phyloP scores from a whole-genome alignment of 2,888 invertebrate species.

The Gymnocheta viridis region DNA sequence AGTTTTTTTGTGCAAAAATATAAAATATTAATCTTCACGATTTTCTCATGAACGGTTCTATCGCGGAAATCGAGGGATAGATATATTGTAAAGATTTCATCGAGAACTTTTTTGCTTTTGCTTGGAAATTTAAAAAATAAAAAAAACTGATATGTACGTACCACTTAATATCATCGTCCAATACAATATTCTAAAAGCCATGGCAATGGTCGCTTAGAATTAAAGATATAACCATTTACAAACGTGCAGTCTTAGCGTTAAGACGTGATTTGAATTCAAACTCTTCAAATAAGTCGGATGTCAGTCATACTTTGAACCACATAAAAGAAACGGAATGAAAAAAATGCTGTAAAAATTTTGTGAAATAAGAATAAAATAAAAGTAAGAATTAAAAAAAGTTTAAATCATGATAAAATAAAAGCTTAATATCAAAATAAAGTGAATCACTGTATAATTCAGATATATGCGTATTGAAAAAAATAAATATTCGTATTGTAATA shows the following conservation, averaged over 20 bases:
- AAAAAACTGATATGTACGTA: constrained; percentile 1
- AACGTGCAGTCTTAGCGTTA: constrained; percentile 6
- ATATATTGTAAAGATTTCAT: too few relatives aligned
- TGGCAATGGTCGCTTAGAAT: constrained; percentile 15
- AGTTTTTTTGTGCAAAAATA: too few relatives aligned
- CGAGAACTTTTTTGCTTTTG: constrained; percentile 2
- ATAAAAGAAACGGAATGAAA: neutral
- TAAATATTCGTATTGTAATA: too few relatives aligned
- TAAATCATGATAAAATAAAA: constrained; percentile 35
- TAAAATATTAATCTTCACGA: too few relatives aligned
- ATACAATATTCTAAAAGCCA: constrained; percentile 9
- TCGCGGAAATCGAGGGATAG: too few relatives aligned
- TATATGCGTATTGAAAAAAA: neutral
- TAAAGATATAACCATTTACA: constrained; percentile 32
- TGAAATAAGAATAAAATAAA: constrained; percentile 17
- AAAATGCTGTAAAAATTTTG: constrained; percentile 18
- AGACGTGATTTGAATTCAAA: constrained; percentile 57
- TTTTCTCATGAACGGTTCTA: too few relatives aligned
- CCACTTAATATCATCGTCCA: constrained; percentile 1
- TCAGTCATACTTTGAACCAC: constrained; percentile 21
- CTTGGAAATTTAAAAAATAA: constrained; percentile 8
- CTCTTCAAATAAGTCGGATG: constrained; percentile 8
- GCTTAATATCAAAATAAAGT: constrained; percentile 1
- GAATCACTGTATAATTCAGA: constrained; percentile 12
- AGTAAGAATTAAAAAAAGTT: constrained; percentile 23